Conservation (phyloP, 2,797 vertebrate genomes). For the Pampus argenteus region DNA sequence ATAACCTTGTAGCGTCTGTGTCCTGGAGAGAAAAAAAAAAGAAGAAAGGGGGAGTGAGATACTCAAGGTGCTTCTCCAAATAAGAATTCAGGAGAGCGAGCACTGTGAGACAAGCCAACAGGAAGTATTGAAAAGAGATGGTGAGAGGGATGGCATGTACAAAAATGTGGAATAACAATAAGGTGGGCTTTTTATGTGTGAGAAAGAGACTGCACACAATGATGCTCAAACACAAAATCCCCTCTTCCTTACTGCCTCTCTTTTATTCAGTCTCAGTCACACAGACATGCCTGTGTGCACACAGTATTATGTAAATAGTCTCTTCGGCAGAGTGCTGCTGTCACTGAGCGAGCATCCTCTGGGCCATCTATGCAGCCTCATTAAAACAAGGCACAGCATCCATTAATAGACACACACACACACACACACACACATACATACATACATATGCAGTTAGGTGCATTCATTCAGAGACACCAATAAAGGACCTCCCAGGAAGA, state of each 20-base stretch:
- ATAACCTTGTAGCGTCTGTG: slow-evolving; percentile 62
- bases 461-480: slow-evolving; percentile 62
- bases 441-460: slow-evolving; percentile 50
- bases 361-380: slow-evolving; percentile 86
- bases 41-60: slow-evolving; percentile 61
- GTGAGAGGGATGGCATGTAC: slow-evolving; percentile 67
- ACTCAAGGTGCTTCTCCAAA: slow-evolving; percentile 71
- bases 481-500: slow-evolving; percentile 80
- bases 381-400: slow-evolving; percentile 85
- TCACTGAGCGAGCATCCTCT: slow-evolving; percentile 82
- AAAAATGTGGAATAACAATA: slow-evolving; percentile 84
- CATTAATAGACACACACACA: slow-evolving; percentile 73
- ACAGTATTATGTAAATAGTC: slow-evolving; percentile 87
- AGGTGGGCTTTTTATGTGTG: slow-evolving; percentile 73
- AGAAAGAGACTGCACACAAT: slow-evolving; percentile 78
- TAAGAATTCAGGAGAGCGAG: slow-evolving; percentile 60
- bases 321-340: slow-evolving; percentile 82
- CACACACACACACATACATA: slow-evolving; percentile 20
- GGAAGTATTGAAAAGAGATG: slow-evolving; percentile 61
- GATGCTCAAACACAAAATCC: slow-evolving; percentile 78
- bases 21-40: slow-evolving; percentile 50
- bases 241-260: slow-evolving; percentile 71
- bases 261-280: slow-evolving; percentile 80
- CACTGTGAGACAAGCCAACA: slow-evolving; percentile 58
- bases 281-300: slow-evolving; percentile 78